Conservation (phyloP, 2,113 vertebrate species). For the Rhea americana region DNA sequence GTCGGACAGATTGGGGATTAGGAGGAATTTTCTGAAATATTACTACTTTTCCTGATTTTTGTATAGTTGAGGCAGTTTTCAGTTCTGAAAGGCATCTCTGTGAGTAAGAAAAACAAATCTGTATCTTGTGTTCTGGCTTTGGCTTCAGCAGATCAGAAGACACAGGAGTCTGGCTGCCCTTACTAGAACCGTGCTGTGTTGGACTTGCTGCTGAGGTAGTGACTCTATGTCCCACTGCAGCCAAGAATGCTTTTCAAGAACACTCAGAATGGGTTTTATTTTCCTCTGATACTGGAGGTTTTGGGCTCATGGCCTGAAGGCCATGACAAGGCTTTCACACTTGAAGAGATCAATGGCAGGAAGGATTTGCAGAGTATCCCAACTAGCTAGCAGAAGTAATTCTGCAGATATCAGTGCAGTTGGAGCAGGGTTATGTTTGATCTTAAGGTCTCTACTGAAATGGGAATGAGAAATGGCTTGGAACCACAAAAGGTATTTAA, state of each 20-base stretch:
- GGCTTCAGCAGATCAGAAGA: background rate
- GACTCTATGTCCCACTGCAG: background rate
- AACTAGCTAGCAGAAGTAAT: background rate
- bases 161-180: background rate
- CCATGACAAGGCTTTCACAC: background rate
- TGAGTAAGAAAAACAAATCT: background rate
- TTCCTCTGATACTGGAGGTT: background rate
- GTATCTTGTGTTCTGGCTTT: background rate
- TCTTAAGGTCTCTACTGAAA: background rate
- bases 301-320: background rate
- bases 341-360: background rate
- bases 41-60: background rate
- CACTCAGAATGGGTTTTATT: slow-evolving; percentile 11
- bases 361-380: background rate
- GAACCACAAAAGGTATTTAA: background rate
- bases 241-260: slow-evolving; percentile 60
- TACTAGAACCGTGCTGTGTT: background rate
- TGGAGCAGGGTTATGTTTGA: background rate
- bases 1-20: background rate
- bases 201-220: background rate
- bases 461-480: background rate
- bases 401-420: background rate
- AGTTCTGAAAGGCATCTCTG: background rate
- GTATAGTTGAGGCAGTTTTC: background rate
- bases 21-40: background rate